A percentile compares a stretch with the other conserved stretches of the same genome.
Conservation (phyloP, 2,113 vertebrate species). For the Mobula birostris region DNA sequence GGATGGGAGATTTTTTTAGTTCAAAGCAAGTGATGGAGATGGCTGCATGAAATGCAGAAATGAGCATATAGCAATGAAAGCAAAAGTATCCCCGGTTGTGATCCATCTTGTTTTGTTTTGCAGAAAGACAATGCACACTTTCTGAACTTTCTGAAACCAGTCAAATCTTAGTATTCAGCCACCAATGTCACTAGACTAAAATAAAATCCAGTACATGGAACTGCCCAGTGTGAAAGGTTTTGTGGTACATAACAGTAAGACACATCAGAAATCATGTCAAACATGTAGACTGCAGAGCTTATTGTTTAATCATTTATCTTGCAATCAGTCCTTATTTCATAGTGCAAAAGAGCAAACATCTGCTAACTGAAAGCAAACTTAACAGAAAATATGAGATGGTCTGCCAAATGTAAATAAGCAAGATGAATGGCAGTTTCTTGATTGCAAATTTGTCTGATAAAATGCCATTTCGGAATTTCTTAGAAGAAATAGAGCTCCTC, state of each 20-base stretch:
- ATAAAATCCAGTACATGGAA: neutral
- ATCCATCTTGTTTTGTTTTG: neutral
- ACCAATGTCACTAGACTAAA: neutral
- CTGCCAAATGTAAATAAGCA: neutral
- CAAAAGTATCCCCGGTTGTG: neutral
- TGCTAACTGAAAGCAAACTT: neutral
- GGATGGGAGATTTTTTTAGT: neutral
- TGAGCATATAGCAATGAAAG: neutral
- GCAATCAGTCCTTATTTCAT: neutral
- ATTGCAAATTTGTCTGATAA: neutral
- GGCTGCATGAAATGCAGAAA: neutral
- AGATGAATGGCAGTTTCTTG: constrained; percentile 1
- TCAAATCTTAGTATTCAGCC: neutral
- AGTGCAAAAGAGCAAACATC: neutral
- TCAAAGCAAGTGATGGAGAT: neutral
- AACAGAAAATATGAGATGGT: neutral
- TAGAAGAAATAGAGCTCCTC: neutral
- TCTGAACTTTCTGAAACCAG: neutral
- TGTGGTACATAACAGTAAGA: neutral
- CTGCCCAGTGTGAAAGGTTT: neutral
- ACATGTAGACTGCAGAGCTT: neutral
- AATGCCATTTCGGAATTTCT: neutral
- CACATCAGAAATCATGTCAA: neutral
- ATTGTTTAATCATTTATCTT: neutral
- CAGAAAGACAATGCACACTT: neutral